These are phyloP conservation scores for Agrypnia vestita DNA, from an alignment of 1,140 invertebrate species.

Conservation along the genomic window DNA sequence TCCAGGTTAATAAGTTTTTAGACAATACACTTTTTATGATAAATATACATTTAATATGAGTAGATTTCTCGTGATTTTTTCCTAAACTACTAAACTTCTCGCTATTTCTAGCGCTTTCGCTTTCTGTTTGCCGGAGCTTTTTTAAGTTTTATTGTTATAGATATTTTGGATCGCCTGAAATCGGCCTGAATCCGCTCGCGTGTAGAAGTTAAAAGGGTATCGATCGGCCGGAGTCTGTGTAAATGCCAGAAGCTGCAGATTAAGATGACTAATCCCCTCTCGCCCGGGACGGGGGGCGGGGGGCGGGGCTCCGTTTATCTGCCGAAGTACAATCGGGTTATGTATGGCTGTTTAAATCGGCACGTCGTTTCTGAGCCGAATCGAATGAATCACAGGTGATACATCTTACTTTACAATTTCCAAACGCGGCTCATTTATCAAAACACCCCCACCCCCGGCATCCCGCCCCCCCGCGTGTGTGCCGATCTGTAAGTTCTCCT, in stretches of 20 bases:
- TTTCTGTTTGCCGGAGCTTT: too few species aligned
- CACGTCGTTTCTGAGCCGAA: constrained; percentile 54
- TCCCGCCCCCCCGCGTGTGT: not conserved
- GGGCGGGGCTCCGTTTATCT: constrained; percentile 45
- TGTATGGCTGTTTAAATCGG: constrained; percentile 57
- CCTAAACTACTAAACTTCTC: too few species aligned
- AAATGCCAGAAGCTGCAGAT: constrained; percentile 30
- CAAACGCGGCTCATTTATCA: constrained; percentile 59
- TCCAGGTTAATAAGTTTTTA: too few species aligned
- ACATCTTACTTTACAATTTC: constrained; percentile 61
- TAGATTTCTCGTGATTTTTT: too few species aligned
- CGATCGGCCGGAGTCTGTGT: constrained; percentile 18
- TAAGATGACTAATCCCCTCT: constrained; percentile 32
- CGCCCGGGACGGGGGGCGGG: not conserved
- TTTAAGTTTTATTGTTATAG: too few species aligned
- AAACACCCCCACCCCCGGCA: constrained; percentile 26
- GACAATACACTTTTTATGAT: too few species aligned
- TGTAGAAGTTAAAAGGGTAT: constrained; percentile 1
- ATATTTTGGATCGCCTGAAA: too few species aligned
- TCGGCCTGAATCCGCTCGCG: not conserved
- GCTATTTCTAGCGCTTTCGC: too few species aligned
- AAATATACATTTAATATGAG: too few species aligned
- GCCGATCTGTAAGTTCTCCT: too few species aligned
- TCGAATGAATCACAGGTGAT: constrained; percentile 60
- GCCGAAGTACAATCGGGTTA: constrained; percentile 50